phyloP scores from a whole-genome alignment of 2,888 invertebrate species.

The Anthophora plumipes region DNA sequence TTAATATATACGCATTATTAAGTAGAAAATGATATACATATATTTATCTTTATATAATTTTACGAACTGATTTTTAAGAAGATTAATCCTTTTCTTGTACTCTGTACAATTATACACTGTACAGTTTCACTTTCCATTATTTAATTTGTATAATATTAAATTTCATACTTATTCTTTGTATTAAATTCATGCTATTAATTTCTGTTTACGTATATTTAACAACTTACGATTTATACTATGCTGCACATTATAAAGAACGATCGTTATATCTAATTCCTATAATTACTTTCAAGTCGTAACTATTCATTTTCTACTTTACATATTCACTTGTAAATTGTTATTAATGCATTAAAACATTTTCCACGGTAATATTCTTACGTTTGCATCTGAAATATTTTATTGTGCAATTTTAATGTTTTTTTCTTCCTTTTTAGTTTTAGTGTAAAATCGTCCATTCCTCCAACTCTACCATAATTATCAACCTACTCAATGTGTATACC shows the following conservation, averaged over 20 bases:
- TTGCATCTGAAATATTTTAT: background rate
- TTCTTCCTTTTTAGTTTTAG: background rate
- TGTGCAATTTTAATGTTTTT: background rate
- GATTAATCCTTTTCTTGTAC: no score
- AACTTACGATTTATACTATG: background rate
- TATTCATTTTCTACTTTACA: background rate
- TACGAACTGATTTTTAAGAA: no score
- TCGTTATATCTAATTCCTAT: background rate
- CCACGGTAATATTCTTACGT: background rate
- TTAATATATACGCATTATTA: no score
- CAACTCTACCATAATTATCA: background rate
- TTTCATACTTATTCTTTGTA: no score
- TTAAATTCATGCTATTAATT: no score
- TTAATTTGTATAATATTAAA: no score
- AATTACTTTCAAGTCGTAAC: background rate
- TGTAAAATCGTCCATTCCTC: background rate
- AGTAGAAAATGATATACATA: no score
- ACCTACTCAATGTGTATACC: background rate
- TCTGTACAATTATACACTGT: no score
- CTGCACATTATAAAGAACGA: background rate
- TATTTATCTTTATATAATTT: no score
- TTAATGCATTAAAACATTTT: background rate
- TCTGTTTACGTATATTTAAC: background rate
- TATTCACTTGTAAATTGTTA: background rate
- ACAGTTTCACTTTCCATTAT: no score